Evolutionary conservation across 1,140 invertebrate species (phyloP).

Genomic region (Panulirus ornatus): DNA sequence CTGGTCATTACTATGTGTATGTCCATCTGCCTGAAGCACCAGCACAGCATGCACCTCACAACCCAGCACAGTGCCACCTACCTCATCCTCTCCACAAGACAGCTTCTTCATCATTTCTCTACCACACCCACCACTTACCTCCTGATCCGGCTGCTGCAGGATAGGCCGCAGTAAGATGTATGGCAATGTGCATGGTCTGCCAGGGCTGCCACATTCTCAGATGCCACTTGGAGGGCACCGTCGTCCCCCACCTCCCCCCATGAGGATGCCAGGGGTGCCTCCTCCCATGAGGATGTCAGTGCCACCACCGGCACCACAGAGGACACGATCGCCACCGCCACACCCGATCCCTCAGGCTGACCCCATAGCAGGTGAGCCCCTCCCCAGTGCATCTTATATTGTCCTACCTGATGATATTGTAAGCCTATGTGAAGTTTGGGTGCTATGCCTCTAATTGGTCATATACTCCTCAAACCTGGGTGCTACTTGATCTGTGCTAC

Average conservation of each 20-base stretch:
- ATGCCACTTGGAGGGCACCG: slow-evolving; percentile 19
- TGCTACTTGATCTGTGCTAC: not conserved
- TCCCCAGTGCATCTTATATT: not conserved
- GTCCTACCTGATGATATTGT: too few species aligned
- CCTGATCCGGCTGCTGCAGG: not conserved
- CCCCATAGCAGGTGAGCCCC: slow-evolving; percentile 25
- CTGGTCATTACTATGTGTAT: not conserved
- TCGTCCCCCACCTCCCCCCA: not conserved
- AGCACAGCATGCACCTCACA: not conserved
- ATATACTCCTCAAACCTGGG: not conserved
- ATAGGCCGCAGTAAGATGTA: slow-evolving; percentile 26
- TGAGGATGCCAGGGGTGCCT: not conserved
- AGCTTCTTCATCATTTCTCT: not conserved
- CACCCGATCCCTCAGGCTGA: not conserved
- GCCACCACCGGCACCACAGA: too few species aligned
- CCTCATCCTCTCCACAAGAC: not conserved
- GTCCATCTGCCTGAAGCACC: not conserved
- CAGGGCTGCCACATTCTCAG: slow-evolving; percentile 47
- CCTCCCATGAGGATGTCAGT: not conserved
- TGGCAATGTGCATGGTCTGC: slow-evolving; percentile 56
- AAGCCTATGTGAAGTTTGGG: not conserved
- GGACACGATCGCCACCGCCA: slow-evolving; percentile 2
- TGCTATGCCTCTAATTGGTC: not conserved
- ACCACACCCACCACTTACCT: not conserved
- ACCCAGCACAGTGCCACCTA: too few species aligned